Percentiles rank a stretch among this genome's conserved stretches.
Conservation (phyloP, 2,888 invertebrate genomes). For the Tipula vernalis region DNA sequence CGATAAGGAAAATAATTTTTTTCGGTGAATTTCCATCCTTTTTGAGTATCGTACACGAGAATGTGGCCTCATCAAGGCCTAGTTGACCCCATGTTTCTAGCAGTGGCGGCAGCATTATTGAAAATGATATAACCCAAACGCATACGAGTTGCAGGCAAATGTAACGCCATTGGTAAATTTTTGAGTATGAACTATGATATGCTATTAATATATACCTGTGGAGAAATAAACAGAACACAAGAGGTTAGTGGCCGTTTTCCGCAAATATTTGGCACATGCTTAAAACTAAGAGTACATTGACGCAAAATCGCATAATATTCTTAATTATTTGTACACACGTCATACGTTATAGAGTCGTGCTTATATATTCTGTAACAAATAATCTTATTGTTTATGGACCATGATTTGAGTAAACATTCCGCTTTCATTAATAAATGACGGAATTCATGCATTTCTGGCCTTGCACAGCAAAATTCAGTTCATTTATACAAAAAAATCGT, state of each 20-base stretch:
- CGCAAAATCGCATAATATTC: background rate
- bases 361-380: background rate
- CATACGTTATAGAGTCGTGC: background rate
- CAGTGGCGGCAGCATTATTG: slow-evolving; percentile 63
- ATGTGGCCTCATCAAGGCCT: slow-evolving; percentile 65
- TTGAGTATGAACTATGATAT: slow-evolving; percentile 64
- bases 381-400: background rate
- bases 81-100: slow-evolving; percentile 75
- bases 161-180: slow-evolving; percentile 59
- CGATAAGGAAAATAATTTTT: slow-evolving; percentile 69
- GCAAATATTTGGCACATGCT: background rate
- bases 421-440: background rate
- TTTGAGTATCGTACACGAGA: slow-evolving; percentile 78
- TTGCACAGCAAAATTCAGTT: background rate
- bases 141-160: slow-evolving; percentile 65
- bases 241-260: background rate
- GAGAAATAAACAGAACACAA: slow-evolving; percentile 19
- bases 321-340: background rate
- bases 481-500: background rate
- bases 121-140: slow-evolving; percentile 68
- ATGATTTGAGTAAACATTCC: background rate
- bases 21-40: slow-evolving; percentile 70
- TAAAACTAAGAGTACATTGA: background rate
- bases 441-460: background rate
- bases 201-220: slow-evolving; percentile 74